Percentiles rank a stretch among this genome's conserved stretches.
Conservation (phyloP, 2,113 vertebrate species). For the Riparia riparia region DNA sequence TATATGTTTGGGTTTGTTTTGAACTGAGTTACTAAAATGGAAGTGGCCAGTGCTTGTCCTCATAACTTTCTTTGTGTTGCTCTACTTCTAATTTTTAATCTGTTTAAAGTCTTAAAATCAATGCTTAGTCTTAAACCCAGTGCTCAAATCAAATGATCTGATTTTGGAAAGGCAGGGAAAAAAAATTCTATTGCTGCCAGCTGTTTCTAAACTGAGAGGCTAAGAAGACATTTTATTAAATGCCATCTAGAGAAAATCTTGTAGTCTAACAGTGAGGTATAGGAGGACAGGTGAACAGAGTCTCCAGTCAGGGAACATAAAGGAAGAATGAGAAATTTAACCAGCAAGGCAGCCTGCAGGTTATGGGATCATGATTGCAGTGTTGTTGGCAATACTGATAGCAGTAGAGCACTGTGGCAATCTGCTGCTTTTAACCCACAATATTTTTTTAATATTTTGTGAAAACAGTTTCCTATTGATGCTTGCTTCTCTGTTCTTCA, state of each 20-base stretch:
- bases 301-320: neutral
- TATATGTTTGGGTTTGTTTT: neutral
- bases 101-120: neutral
- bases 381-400: neutral
- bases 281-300: neutral
- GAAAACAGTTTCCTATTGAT: neutral
- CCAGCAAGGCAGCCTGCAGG: neutral
- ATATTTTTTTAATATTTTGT: neutral
- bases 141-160: neutral
- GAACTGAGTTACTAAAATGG: neutral
- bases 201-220: neutral
- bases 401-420: neutral
- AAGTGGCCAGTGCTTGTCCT: neutral
- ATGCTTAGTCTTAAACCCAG: neutral
- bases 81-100: neutral
- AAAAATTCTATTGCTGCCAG: neutral
- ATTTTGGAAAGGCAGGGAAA: neutral
- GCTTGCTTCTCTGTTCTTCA: conserved; percentile 35
- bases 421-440: neutral
- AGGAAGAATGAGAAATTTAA: neutral
- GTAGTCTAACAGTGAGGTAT: neutral
- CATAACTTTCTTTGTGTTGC: neutral
- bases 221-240: neutral
- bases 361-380: neutral
- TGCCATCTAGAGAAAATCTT: neutral